A percentile compares a stretch with the other conserved stretches of the same genome.
These are phyloP conservation scores for Himalopsyche japonica DNA, from an alignment of 2,888 invertebrate species.

Conservation along the genomic window DNA sequence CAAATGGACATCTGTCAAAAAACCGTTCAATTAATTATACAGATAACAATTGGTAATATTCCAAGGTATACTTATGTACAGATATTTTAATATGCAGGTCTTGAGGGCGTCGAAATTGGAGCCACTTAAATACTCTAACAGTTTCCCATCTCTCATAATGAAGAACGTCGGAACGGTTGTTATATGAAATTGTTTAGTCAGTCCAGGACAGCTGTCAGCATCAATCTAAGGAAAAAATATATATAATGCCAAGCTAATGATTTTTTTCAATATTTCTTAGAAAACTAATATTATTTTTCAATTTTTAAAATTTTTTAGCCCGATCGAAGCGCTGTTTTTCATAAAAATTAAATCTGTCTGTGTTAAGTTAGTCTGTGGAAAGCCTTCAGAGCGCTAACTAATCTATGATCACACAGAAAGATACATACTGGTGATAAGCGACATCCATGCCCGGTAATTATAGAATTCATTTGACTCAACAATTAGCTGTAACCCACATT, in stretches of 20 bases:
- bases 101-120: not conserved
- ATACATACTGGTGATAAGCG: slow-evolving; percentile 35
- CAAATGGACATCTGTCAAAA: too few species aligned
- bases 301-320: too few species aligned
- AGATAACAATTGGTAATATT: too few species aligned
- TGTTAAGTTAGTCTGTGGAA: too few species aligned
- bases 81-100: not conserved
- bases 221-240: not conserved
- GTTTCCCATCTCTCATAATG: not conserved
- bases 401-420: slow-evolving; percentile 31
- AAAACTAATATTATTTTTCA: too few species aligned
- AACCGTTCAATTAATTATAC: too few species aligned
- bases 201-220: not conserved
- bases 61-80: not conserved
- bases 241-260: too few species aligned
- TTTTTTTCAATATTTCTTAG: too few species aligned
- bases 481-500: too few species aligned
- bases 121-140: not conserved
- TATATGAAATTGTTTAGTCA: not conserved
- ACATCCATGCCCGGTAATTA: slow-evolving; percentile 29
- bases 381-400: slow-evolving; percentile 31
- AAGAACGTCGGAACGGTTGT: not conserved
- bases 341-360: too few species aligned
- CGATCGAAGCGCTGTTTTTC: too few species aligned
- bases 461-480: not conserved